Base-by-base conservation (phyloP, 2,888 invertebrate genomes). In the Bursaphelenchus okinawaensis region DNA sequence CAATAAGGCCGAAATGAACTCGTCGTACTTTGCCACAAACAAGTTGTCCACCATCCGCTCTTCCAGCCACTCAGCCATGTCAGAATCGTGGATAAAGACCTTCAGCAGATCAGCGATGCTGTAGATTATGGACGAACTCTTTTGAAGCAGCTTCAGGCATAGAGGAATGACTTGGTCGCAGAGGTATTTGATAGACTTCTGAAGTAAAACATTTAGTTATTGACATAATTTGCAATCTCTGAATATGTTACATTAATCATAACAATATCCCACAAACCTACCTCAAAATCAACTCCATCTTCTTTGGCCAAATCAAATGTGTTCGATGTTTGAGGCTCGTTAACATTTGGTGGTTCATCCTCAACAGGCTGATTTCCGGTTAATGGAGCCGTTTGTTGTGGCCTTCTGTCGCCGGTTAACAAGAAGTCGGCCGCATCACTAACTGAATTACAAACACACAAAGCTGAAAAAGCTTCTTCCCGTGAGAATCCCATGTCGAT, bases 401-500 rank as follows among this genome's bases (percentile, higher is more conserved):
- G 24, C 7, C 24, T 54, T 27, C 24, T 27, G n/a, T 27, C 54
- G 19, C 24, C 19, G 12, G 54, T 27, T 19, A 71, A 31, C n/a
- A 71, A 27, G 52, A 52, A 52, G 20, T 71, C 68, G 16, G 68
- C 62, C 23, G 69, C 69, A 23, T 69, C 69, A 0, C 29, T 57
- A n/a, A 69, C 71, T 1, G 54, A 57, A 0, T 67, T 31, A 52
- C 58, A 52, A 7, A 52, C 27, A 27, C 60, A 26, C 7, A 78
- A 66, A 7, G 77, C 78, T 23, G 69, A 63, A 0, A 66, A 55
- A 8, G 72, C 73, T 27, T 69, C 67, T 4, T 69, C 68, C 22
- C 76, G 68, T 4, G 68, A 68, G 66, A 77, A 78, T 56, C 78
- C 78, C 69, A 78, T 70, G 19, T 78, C 77, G 66, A 75, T 68